Base-by-base conservation (phyloP, 2,888 invertebrate species). In the Apodemia zela region DNA sequence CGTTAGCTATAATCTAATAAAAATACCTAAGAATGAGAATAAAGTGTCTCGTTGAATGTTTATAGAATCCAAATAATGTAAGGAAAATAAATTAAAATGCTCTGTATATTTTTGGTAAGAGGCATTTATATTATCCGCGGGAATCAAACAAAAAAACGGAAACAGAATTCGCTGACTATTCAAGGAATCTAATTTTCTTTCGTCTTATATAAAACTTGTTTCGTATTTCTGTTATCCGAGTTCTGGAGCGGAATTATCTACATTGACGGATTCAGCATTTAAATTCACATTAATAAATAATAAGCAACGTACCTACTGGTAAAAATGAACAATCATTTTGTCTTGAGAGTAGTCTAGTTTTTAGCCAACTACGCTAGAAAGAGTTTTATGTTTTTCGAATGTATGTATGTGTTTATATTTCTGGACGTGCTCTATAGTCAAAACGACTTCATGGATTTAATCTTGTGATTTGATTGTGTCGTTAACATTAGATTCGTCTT, bases 171-270 rank as follows among this genome's bases (percentile, higher is more conserved):
- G 57, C 58, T 61, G 59, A 63, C 64, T 21, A 38, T 60, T 62
- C 25, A 25, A 54, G 64, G 63, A 67, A 66, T 68, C 67, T 62
- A 68, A 68, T 67, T 65, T 64, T 64, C 64, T 58, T 64, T 58
- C 51, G 62, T 15, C 15, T 18, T 45, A 25, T 25, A 57, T 54
- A 15, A 13, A 54, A 25, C 51, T 54, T 54, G 51, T 54, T 21
- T 54, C 45, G 45, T 45, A 45, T 45, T 45, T 45, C 45, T 45
- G 45, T n/a, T 45, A 45, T 45, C 45, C n/a, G 49, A 49, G 18
- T 8, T 10, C 49, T 17, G 11, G 18, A 49, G 49, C 49, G 49
- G 11, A 18, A 49, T 18, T 18, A 17, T 49, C 49, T 3, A 4
- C 10, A 49, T 49, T 18, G 17, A 49, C 49, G 49, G 18, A n/a